Percentiles rank a stretch among this genome's conserved stretches.
These are phyloP conservation scores for Daubentonia madagascariensis DNA, from an alignment of 2,113 vertebrate species.

Conservation along the genomic window DNA sequence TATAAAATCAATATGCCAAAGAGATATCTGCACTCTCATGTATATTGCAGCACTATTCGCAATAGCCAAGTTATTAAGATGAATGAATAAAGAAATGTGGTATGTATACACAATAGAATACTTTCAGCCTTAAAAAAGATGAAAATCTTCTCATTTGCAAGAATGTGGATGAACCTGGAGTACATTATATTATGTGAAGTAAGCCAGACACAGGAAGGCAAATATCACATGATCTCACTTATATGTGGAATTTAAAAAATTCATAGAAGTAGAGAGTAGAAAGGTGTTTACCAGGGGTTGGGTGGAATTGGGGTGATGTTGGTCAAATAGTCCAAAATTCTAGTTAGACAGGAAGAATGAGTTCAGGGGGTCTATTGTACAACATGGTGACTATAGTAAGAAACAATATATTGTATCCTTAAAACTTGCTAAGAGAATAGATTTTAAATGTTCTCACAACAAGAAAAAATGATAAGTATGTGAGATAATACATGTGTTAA, in stretches of 20 bases:
- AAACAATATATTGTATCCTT: neutral
- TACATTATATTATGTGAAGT: neutral
- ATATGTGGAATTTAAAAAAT: neutral
- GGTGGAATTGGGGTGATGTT: neutral
- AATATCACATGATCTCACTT: neutral
- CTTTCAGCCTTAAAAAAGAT: neutral
- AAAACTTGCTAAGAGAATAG: neutral
- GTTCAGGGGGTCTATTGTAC: neutral
- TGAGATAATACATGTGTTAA: neutral
- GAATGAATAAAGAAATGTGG: neutral
- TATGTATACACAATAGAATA: neutral
- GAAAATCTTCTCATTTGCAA: neutral
- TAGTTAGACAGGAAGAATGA: neutral
- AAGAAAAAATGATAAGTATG: neutral
- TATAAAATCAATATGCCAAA: neutral
- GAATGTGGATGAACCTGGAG: neutral
- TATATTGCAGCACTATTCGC: neutral
- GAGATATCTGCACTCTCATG: neutral
- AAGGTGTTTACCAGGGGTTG: neutral
- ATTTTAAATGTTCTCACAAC: neutral
- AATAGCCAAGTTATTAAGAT: neutral
- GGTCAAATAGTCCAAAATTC: neutral
- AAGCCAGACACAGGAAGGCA: neutral
- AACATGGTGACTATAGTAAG: neutral
- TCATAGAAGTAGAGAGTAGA: neutral